Percentiles rank a stretch among this genome's conserved stretches.
Evolutionary conservation across 2,797 vertebrate species (phyloP).

Genomic region (Apogon talboti): DNA sequence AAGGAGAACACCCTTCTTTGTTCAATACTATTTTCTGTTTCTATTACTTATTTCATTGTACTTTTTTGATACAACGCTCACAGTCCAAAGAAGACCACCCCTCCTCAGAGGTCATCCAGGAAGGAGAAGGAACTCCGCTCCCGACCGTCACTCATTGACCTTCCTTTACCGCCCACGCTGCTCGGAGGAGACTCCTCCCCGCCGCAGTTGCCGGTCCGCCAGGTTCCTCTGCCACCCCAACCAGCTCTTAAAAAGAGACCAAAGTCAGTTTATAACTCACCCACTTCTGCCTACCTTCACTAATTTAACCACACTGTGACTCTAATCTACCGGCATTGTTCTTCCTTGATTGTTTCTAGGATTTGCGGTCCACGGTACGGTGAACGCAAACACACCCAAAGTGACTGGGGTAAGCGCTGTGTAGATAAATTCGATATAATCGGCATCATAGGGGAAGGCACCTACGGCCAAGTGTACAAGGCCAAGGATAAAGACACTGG

Average conservation of each 20-base stretch:
- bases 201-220: constrained; percentile 92
- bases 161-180: constrained; percentile 94
- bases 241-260: constrained; percentile 95
- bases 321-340: constrained; percentile 7
- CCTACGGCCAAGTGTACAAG: constrained; percentile 99
- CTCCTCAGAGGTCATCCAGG: constrained; percentile 88
- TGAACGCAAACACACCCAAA: constrained; percentile 95
- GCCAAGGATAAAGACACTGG: constrained; percentile 99
- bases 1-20: neutral
- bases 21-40: neutral
- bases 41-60: neutral
- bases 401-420: constrained; percentile 98
- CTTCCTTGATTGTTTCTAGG: constrained; percentile 75
- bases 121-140: constrained; percentile 92
- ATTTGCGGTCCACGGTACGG: constrained; percentile 98
- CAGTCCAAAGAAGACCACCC: constrained; percentile 93
- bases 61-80: constrained; percentile 1
- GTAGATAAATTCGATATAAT: constrained; percentile 99
- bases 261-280: constrained; percentile 87
- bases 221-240: constrained; percentile 87
- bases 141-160: constrained; percentile 92
- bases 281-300: neutral
- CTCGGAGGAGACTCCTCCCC: constrained; percentile 91
- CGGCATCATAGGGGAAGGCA: constrained; percentile 98
- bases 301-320: neutral